These are phyloP conservation scores for Germaria angustata DNA, from an alignment of 2,888 invertebrate genomes.

Conservation along the genomic window DNA sequence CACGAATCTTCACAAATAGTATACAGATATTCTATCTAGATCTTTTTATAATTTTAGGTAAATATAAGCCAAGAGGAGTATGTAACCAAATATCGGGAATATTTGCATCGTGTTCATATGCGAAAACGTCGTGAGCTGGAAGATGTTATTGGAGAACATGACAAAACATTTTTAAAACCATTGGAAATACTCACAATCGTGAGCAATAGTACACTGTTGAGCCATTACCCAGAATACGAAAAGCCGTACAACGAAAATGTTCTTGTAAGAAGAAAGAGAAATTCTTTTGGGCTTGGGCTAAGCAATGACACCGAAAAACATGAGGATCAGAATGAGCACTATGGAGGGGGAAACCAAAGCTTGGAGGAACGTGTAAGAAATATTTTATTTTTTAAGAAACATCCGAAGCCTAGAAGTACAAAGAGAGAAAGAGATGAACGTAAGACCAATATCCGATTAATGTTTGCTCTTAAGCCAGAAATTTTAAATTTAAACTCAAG, in stretches of 20 bases:
- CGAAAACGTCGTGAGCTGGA: constrained; percentile 70
- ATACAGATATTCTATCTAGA: too few species aligned
- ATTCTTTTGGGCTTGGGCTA: not conserved
- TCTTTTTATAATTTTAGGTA: constrained; percentile 83
- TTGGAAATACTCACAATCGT: constrained; percentile 73
- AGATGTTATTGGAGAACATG: constrained; percentile 29
- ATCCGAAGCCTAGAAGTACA: constrained; percentile 51
- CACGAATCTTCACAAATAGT: too few species aligned
- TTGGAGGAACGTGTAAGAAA: constrained; percentile 29
- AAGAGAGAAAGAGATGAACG: constrained; percentile 37
- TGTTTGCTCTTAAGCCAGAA: constrained; percentile 50
- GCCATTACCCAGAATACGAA: not conserved
- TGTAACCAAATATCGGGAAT: constrained; percentile 83
- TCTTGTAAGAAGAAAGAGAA: constrained; percentile 11
- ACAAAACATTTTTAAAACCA: constrained; percentile 44
- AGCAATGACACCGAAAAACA: not conserved
- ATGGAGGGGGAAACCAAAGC: not conserved
- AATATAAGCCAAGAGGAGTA: constrained; percentile 85
- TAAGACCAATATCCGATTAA: constrained; percentile 50
- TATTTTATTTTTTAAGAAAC: constrained; percentile 48
- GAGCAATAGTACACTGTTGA: constrained; percentile 65
- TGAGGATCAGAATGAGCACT: not conserved
- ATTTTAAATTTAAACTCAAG: constrained; percentile 63
- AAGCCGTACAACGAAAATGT: not conserved
- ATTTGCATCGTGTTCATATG: constrained; percentile 80